phyloP scores from a whole-genome alignment of 2,888 invertebrate species.

The Drosophila sordidapex region DNA sequence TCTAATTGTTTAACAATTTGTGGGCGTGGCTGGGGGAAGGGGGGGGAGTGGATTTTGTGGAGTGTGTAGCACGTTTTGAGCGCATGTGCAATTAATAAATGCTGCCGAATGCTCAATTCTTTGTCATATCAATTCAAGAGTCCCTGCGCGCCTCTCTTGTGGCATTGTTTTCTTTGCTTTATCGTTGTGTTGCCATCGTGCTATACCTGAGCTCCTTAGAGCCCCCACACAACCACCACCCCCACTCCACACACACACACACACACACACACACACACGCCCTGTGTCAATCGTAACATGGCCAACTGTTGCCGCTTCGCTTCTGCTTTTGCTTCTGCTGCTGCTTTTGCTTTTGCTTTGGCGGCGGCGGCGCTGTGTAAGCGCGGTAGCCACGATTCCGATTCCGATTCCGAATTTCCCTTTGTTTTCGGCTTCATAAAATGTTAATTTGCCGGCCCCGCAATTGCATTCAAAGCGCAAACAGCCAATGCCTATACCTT shows the following conservation, averaged over 20 bases:
- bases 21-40: too few species aligned
- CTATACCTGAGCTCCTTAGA: conserved; percentile 31
- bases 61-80: conserved; percentile 67
- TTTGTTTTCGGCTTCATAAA: conserved; percentile 80
- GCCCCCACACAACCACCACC: neutral
- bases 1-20: conserved; percentile 8
- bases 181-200: conserved; percentile 70
- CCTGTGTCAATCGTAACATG: conserved; percentile 13
- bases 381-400: conserved; percentile 81
- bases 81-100: conserved; percentile 79
- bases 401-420: conserved; percentile 73
- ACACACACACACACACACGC: neutral
- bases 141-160: conserved; percentile 15
- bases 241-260: neutral
- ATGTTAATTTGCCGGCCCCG: conserved; percentile 76
- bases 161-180: conserved; percentile 67
- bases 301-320: conserved; percentile 43
- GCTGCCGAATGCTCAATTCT: conserved; percentile 62
- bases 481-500: conserved; percentile 22
- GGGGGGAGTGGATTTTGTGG: neutral
- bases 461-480: conserved; percentile 74
- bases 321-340: neutral
- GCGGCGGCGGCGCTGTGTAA: conserved; percentile 75
- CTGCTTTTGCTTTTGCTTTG: conserved; percentile 27
- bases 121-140: conserved; percentile 26